phyloP scores from a whole-genome alignment of 1,140 invertebrate species.

The Galendromus occidentalis region DNA sequence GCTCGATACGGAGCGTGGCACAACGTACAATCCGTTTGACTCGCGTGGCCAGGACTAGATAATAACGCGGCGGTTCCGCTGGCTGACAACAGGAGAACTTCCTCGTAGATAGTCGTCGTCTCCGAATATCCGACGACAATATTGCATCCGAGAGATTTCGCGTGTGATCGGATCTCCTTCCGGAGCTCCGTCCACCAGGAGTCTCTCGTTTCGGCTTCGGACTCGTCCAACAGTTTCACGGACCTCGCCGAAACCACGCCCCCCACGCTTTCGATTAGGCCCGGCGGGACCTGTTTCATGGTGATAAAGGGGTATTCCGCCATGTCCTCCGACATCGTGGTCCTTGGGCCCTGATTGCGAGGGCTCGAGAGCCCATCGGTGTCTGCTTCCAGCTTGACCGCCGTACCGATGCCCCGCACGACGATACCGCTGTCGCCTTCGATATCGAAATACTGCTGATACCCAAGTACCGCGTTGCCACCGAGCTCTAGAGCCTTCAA shows the following conservation, averaged over 20 bases:
- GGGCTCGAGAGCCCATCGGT: slow-evolving; percentile 11
- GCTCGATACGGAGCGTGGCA: not conserved
- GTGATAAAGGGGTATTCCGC: slow-evolving; percentile 86
- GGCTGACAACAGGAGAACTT: slow-evolving; percentile 79
- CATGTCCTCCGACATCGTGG: slow-evolving; percentile 7
- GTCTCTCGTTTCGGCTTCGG: slow-evolving; percentile 73
- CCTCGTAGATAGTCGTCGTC: slow-evolving; percentile 73
- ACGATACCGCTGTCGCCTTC: slow-evolving; percentile 93
- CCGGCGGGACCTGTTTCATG: slow-evolving; percentile 64
- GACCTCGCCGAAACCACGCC: slow-evolving; percentile 67
- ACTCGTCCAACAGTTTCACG: slow-evolving; percentile 63
- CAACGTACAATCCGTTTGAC: not conserved
- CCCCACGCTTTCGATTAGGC: slow-evolving; percentile 70
- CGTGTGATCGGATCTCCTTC: slow-evolving; percentile 79
- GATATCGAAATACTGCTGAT: slow-evolving; percentile 81
- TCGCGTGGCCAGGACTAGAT: not conserved
- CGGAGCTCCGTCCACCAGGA: slow-evolving; percentile 86
- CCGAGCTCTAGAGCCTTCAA: slow-evolving; percentile 80
- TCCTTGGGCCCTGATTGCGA: slow-evolving; percentile 21
- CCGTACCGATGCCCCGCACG: slow-evolving; percentile 70
- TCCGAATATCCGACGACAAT: slow-evolving; percentile 82
- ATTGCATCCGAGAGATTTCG: slow-evolving; percentile 67
- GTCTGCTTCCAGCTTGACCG: slow-evolving; percentile 40
- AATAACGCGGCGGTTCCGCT: slow-evolving; percentile 61
- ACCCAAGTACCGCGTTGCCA: slow-evolving; percentile 85